phyloP scores from a whole-genome alignment of 2,888 invertebrate species.

The Masnerella sp. region DNA sequence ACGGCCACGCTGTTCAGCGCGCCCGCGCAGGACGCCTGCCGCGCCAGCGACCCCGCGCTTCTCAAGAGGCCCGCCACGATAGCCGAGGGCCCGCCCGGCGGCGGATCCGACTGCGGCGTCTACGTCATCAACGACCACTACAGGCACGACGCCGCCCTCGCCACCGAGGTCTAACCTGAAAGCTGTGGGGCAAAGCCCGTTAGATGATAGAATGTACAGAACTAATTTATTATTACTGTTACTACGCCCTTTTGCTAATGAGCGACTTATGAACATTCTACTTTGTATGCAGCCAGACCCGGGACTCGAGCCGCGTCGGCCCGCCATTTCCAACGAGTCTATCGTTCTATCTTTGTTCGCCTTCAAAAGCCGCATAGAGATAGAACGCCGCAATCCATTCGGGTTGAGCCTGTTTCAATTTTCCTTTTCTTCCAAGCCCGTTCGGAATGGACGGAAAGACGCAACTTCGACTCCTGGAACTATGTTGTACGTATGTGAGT shows the following conservation, averaged over 20 bases:
- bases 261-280: slow-evolving; percentile 61
- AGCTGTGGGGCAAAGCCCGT: too few relatives aligned
- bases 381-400: too few relatives aligned
- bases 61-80: slow-evolving; percentile 82
- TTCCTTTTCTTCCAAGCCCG: too few relatives aligned
- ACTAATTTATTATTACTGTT: slow-evolving; percentile 76
- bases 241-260: not conserved
- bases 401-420: too few relatives aligned
- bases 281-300: slow-evolving; percentile 19
- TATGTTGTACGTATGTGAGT: too few relatives aligned
- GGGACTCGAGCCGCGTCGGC: not conserved
- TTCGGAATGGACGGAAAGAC: too few relatives aligned
- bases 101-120: slow-evolving; percentile 61
- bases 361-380: too few relatives aligned
- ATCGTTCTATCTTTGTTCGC: too few relatives aligned
- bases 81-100: slow-evolving; percentile 68
- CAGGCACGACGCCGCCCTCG: slow-evolving; percentile 84
- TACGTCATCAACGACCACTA: slow-evolving; percentile 87
- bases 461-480: too few relatives aligned
- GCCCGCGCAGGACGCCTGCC: slow-evolving; percentile 66
- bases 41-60: slow-evolving; percentile 81
- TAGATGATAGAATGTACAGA: slow-evolving; percentile 74
- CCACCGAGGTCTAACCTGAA: slow-evolving; percentile 87
- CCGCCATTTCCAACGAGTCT: too few relatives aligned
- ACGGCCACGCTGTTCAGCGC: slow-evolving; percentile 74